These are phyloP conservation scores for Meandrina meandrites DNA, from an alignment of 92 coral and sea anemone species.

Conservation along the genomic window DNA sequence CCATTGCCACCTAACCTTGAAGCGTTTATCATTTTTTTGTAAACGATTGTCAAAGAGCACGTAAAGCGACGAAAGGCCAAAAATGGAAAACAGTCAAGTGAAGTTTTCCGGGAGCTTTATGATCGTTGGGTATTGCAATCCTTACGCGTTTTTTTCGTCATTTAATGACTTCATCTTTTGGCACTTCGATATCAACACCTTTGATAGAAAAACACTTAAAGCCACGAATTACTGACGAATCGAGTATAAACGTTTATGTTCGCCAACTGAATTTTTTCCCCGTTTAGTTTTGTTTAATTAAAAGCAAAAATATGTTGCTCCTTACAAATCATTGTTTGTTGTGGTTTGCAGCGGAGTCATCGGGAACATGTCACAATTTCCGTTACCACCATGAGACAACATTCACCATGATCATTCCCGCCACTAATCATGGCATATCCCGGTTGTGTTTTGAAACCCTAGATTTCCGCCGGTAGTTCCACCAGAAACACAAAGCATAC, in stretches of 20 bases:
- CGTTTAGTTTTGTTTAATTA: neutral
- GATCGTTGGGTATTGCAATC: too few relatives aligned
- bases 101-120: neutral
- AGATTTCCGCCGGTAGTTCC: conserved; percentile 10
- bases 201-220: neutral
- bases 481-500: neutral
- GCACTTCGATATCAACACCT: conserved; percentile 1
- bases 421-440: neutral
- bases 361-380: neutral
- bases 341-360: neutral
- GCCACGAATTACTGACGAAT: neutral
- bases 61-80: neutral
- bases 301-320: neutral
- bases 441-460: conserved; percentile 9
- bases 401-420: too few relatives aligned
- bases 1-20: neutral
- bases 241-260: neutral
- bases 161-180: neutral
- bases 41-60: neutral
- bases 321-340: conserved; percentile 5
- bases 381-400: too few relatives aligned
- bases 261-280: neutral
- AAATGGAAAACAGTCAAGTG: neutral
- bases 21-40: neutral
- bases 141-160: neutral